Evolutionary conservation across 1,140 invertebrate genomes (phyloP).

Genomic region (Ceratina japonica): DNA sequence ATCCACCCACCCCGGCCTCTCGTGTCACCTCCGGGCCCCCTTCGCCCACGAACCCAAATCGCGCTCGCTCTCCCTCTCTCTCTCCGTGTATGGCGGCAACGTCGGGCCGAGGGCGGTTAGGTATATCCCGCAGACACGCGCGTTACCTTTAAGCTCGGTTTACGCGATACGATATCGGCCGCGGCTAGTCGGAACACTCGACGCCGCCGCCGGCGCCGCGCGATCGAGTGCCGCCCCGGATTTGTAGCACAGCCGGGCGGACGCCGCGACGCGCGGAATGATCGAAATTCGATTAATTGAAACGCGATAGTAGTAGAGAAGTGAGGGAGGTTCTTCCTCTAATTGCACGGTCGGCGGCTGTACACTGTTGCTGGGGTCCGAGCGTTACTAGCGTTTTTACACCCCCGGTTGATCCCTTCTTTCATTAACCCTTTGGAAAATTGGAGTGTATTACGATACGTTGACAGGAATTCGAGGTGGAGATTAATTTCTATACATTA

Average conservation of each 20-base stretch:
- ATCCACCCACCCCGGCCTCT: slow-evolving; percentile 59
- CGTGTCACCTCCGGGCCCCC: slow-evolving; percentile 31
- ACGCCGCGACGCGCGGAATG: not conserved
- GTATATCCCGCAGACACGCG: slow-evolving; percentile 66
- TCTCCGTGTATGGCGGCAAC: not conserved
- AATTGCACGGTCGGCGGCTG: not conserved
- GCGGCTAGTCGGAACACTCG: not conserved
- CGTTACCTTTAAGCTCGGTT: slow-evolving; percentile 63
- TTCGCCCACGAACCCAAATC: slow-evolving; percentile 35
- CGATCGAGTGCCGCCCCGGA: slow-evolving; percentile 2
- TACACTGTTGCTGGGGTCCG: too few species aligned
- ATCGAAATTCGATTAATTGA: slow-evolving; percentile 16
- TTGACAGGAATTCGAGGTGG: too few species aligned
- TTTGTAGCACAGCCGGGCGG: not conserved
- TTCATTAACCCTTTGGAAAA: too few species aligned
- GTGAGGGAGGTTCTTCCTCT: not conserved
- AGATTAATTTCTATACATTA: too few species aligned
- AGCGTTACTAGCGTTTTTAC: too few species aligned
- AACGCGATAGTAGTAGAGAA: not conserved
- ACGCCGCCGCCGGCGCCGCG: too few species aligned
- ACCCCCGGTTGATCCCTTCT: too few species aligned
- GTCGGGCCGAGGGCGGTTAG: slow-evolving; percentile 49
- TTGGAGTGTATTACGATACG: too few species aligned
- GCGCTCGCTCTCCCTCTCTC: too few species aligned
- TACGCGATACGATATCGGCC: slow-evolving; percentile 39